These are phyloP conservation scores for Philypnodon macrostomus DNA, from an alignment of 2,797 vertebrate genomes.

Conservation along the genomic window DNA sequence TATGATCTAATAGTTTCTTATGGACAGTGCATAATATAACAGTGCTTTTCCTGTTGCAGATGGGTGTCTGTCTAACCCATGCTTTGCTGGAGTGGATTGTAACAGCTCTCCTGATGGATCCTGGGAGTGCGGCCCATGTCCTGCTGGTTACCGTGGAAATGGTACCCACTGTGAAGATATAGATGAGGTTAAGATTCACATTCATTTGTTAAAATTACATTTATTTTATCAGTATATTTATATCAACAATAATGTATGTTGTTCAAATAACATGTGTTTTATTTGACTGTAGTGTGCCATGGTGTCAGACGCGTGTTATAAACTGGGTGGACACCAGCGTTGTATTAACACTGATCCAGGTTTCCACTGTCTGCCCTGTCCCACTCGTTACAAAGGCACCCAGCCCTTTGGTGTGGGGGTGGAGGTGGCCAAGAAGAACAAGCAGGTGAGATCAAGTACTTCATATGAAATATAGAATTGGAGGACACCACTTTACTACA, in stretches of 20 bases:
- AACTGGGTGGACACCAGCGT: slow-evolving; percentile 79
- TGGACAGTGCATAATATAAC: background rate
- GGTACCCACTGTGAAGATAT: slow-evolving; percentile 91
- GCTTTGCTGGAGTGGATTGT: slow-evolving; percentile 91
- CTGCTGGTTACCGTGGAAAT: slow-evolving; percentile 89
- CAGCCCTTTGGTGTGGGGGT: slow-evolving; percentile 92
- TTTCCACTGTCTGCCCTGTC: slow-evolving; percentile 94
- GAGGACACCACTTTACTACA: background rate
- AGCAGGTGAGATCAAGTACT: slow-evolving; percentile 81
- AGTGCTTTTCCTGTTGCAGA: slow-evolving; percentile 68
- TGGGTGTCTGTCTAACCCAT: slow-evolving; percentile 94
- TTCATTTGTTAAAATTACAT: slow-evolving; percentile 7
- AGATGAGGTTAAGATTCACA: slow-evolving; percentile 84
- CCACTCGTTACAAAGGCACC: slow-evolving; percentile 91
- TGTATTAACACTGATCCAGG: slow-evolving; percentile 94
- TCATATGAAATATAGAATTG: background rate
- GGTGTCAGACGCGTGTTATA: slow-evolving; percentile 90
- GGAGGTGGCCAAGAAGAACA: slow-evolving; percentile 85
- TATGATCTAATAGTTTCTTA: background rate
- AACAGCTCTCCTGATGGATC: slow-evolving; percentile 92
- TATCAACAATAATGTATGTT: slow-evolving; percentile 9
- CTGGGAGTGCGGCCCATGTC: slow-evolving; percentile 94
- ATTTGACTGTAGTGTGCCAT: slow-evolving; percentile 82
- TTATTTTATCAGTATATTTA: background rate
- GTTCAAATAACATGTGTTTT: too few relatives aligned